phyloP scores from a whole-genome alignment of 1,140 invertebrate genomes.

The Rhopalosiphum maidis region DNA sequence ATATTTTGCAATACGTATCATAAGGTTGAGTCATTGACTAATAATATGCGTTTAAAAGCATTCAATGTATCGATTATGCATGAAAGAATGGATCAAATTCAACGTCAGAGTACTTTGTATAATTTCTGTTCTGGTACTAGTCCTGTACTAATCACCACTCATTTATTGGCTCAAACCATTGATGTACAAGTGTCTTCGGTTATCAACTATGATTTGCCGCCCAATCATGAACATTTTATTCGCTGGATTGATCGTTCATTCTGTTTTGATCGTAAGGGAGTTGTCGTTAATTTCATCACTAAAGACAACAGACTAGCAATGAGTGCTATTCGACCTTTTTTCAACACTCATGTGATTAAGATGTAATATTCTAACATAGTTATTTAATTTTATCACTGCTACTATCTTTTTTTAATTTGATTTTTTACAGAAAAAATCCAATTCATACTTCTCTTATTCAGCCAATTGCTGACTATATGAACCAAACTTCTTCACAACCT shows the following conservation, averaged over 20 bases:
- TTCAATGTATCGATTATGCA: slow-evolving; percentile 99
- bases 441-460: no score
- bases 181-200: slow-evolving; percentile 98
- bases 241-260: slow-evolving; percentile 99
- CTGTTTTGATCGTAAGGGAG: slow-evolving; percentile 99
- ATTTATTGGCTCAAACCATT: slow-evolving; percentile 95
- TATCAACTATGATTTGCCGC: slow-evolving; percentile 98
- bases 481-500: no score
- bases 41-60: slow-evolving; percentile 90
- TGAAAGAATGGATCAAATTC: slow-evolving; percentile 98
- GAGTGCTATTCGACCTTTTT: slow-evolving; percentile 88
- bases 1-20: slow-evolving; percentile 99
- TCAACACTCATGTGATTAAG: slow-evolving; percentile 97
- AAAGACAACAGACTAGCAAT: slow-evolving; percentile 90
- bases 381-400: no score
- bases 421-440: no score
- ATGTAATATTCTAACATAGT: slow-evolving; percentile 71
- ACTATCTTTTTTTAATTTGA: no score
- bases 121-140: slow-evolving; percentile 98
- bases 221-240: slow-evolving; percentile 98
- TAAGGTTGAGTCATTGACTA: slow-evolving; percentile 97
- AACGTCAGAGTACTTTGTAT: slow-evolving; percentile 97
- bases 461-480: no score
- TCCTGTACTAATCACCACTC: slow-evolving; percentile 96
- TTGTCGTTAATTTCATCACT: slow-evolving; percentile 99